Evolutionary conservation across 2,888 invertebrate genomes (phyloP), one percentile per base, ranked within the genome.

Genomic region (Nemoura dubitans): DNA sequence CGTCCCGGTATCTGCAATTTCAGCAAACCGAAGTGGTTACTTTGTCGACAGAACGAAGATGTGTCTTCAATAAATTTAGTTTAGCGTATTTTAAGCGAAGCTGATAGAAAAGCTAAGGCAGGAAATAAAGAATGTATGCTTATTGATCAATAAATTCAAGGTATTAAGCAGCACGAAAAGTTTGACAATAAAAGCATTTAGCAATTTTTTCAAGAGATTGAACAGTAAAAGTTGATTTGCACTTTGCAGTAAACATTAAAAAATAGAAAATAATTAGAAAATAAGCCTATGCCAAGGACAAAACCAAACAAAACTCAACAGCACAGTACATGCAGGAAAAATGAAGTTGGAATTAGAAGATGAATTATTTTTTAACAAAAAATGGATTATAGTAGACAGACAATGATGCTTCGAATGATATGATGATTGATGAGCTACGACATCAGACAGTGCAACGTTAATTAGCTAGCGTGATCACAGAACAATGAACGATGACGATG

Each of bases 1-100:
- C 93, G 88, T 94, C 94, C 87, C 94, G 94, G 90, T 97, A 97
- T 93, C 97, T 97, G 90, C 86, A 59, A 59, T 16, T 59, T 21
- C 59, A 59, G 59, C 21, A 1, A 59, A 7, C 90, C 36, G 76
- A 87, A 43, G 88, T 82, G 36, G 85, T 27, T 77, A 26, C 78
- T 77, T 86, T 25, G 5, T 76, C 80, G 86, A 42, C 14, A 76
- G 30, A 27, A 86, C 76, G 43, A 14, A 25, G 28, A 29, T n/a
- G 27, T n/a, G 77, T 25, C 16, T 25, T 26, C 21, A 85, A 10
- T 59, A 59, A 21, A 21, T 59, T 59, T 59, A 59, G n/a, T 85
- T 76, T 43, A 0, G 27, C 29, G 30, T 76, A 76, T 21, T 6
- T 36, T 10, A 25, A 85, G 25, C 26, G 28, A 59, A 86, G 28